These are phyloP conservation scores for Syncerus caffer DNA, from an alignment of 2,797 vertebrate species.

Conservation along the genomic window DNA sequence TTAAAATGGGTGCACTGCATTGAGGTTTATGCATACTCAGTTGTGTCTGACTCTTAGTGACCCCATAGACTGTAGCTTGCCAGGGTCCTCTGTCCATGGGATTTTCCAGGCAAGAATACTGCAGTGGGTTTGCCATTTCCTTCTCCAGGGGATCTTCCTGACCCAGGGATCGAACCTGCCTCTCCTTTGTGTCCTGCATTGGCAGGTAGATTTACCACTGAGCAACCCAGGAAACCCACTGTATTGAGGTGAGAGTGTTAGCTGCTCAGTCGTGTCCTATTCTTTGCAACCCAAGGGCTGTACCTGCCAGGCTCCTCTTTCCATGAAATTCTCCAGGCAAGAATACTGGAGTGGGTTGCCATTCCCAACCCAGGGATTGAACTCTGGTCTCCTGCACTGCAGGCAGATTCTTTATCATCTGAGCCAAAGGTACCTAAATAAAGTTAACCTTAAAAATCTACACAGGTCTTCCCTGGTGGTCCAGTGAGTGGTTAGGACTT, in stretches of 20 bases:
- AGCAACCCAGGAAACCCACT: neutral
- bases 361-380: neutral
- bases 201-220: neutral
- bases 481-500: neutral
- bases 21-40: neutral
- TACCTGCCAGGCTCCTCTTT: neutral
- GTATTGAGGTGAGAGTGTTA: neutral
- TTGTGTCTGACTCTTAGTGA: neutral
- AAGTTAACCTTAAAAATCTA: neutral
- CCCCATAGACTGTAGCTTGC: neutral
- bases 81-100: neutral
- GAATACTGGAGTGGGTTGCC: neutral
- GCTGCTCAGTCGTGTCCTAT: neutral
- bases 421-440: neutral
- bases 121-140: neutral
- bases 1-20: neutral
- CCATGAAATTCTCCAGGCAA: neutral
- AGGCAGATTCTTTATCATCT: neutral
- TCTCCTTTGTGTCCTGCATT: neutral
- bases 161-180: neutral
- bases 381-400: neutral
- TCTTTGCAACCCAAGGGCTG: neutral
- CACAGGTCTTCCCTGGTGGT: neutral
- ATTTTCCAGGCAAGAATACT: neutral
- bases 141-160: neutral